Base-by-base conservation (phyloP, 2,888 invertebrate species). In the Tanytarsus gracilentus region DNA sequence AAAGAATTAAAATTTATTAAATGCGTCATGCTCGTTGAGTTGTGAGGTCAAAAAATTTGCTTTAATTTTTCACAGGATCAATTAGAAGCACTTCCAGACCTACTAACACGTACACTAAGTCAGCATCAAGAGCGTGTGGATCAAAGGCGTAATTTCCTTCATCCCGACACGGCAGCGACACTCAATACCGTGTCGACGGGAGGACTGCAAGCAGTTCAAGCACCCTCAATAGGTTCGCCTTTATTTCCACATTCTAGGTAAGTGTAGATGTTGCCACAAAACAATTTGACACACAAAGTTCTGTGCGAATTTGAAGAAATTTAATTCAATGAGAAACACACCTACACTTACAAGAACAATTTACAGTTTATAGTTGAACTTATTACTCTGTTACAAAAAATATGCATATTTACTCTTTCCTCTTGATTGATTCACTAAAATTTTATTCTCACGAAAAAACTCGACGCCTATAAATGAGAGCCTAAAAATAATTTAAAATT, bases 111-210 rank as follows among this genome's bases (percentile, higher is more conserved):
- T 66, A 85, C 85, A 68, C 75, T 86, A 66, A 82, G 81, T 67
- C 81, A 82, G 67, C 83, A 88, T 75, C 86, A 87, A 77, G 88
- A 89, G 72, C 80, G 87, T 65, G 78, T 86, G 66, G 90, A 90
- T 69, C 88, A 89, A 71, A 76, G 88, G 64, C 81, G 86, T 64
- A 89, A 91, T 74, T 91, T 88, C 76, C 79, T 92, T 64, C 91
- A 91, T 74, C 91, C 91, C 50, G 91, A 91, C 70, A 85, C 89
- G 63, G 90, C 91, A 63, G 89, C 86, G 51, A 76, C 68, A 18
- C 69, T 68, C 65, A 78, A 73, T 66, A 29, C 58, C 21, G 14
- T 48, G 29, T 58, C 58, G 30, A 30, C 58, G 3, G 58, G 58
- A 48, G 58, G 58, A 27, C 40, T 58, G 21, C 58, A 48, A 58